A percentile compares a stretch with the other conserved stretches of the same genome.
phyloP scores from a whole-genome alignment of 2,113 vertebrate species.

The Sphaerodactylus townsendi region DNA sequence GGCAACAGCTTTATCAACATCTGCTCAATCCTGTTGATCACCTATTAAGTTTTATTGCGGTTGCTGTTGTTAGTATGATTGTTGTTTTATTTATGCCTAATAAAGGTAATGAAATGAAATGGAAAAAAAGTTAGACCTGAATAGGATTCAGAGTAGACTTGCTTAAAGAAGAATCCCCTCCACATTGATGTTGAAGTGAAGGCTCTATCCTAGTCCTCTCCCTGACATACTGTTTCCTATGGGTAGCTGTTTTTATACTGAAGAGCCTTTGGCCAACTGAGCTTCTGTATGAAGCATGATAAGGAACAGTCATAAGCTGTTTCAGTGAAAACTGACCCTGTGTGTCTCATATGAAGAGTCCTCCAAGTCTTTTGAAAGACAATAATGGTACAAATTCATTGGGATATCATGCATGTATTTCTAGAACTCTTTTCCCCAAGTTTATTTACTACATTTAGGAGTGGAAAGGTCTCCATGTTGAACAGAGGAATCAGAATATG shows the following conservation, averaged over 20 bases:
- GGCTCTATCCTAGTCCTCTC: not conserved
- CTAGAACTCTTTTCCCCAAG: slow-evolving; percentile 13
- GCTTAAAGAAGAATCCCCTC: not conserved
- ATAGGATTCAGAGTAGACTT: too few species aligned
- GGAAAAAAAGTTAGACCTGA: too few species aligned
- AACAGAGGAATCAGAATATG: not conserved
- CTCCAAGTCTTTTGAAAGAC: not conserved
- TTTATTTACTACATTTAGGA: not conserved
- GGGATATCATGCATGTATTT: not conserved
- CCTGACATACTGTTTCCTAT: not conserved
- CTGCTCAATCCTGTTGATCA: too few species aligned
- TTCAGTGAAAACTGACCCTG: not conserved
- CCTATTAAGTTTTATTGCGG: too few species aligned
- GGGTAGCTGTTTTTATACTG: not conserved
- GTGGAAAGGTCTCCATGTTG: not conserved
- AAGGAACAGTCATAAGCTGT: too few species aligned
- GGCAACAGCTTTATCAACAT: too few species aligned
- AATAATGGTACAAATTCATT: not conserved
- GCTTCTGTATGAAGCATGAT: too few species aligned
- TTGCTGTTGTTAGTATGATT: too few species aligned
- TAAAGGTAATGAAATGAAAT: too few species aligned
- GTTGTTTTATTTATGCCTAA: too few species aligned
- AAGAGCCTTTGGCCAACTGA: not conserved
- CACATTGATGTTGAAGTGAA: not conserved
- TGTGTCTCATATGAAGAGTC: not conserved